These are phyloP conservation scores for Acanthornis magna DNA, from an alignment of 2,797 vertebrate species.

Conservation along the genomic window DNA sequence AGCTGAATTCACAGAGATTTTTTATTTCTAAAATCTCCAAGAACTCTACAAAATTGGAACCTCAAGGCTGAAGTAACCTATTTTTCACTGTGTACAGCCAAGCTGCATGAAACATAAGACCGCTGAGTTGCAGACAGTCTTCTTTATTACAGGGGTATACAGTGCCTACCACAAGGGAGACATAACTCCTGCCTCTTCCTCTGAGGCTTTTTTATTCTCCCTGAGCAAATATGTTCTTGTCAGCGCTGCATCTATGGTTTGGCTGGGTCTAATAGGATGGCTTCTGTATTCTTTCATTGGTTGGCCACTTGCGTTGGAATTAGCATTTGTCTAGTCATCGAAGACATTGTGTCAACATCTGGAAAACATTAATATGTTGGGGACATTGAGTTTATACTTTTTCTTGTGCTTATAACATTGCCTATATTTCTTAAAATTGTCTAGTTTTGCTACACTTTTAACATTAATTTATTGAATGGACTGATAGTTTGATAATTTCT, in stretches of 20 bases:
- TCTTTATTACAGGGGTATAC: conserved; percentile 32
- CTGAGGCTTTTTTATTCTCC: conserved; percentile 46
- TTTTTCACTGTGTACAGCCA: neutral
- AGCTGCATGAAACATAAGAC: neutral
- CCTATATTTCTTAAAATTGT: neutral
- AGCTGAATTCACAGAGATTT: neutral
- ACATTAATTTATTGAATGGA: neutral
- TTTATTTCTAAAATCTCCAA: neutral
- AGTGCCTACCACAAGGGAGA: conserved; percentile 42
- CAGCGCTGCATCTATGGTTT: conserved; percentile 37
- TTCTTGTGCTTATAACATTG: neutral
- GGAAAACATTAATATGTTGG: neutral
- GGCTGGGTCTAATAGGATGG: neutral
- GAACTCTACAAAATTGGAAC: neutral
- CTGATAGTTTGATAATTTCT: neutral
- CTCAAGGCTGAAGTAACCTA: neutral
- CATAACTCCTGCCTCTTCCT: conserved; percentile 51
- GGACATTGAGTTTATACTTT: neutral
- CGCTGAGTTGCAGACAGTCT: neutral
- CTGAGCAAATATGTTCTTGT: conserved; percentile 48
- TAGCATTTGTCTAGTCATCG: conserved; percentile 34
- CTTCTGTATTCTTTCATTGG: conserved; percentile 53
- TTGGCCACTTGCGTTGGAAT: conserved; percentile 15
- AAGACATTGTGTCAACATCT: conserved; percentile 30
- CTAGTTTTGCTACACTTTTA: neutral